phyloP scores from a whole-genome alignment of 2,888 invertebrate species.

The Synergus japonicus region DNA sequence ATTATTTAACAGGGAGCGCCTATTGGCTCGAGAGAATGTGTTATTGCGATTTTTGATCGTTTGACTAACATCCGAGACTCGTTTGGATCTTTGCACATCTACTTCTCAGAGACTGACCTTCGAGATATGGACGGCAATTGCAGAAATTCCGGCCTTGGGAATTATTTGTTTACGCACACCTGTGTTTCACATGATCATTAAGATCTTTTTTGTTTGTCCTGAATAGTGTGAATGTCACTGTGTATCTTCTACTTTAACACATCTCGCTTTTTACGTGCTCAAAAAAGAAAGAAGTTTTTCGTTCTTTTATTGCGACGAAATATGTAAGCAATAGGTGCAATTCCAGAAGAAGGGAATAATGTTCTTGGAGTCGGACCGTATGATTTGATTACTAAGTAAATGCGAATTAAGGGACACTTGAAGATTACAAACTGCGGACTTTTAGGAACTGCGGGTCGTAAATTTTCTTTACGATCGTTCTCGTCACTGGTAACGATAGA shows the following conservation, averaged over 20 bases:
- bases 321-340: not conserved
- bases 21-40: not conserved
- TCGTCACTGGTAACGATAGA: conserved; percentile 33
- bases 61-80: conserved; percentile 17
- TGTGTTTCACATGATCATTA: conserved; percentile 6
- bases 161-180: conserved; percentile 18
- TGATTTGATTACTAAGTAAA: conserved; percentile 15
- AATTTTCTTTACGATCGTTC: conserved; percentile 33
- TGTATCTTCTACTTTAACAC: conserved; percentile 9
- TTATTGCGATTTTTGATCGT: conserved; percentile 14
- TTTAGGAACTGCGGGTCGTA: conserved; percentile 28
- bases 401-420: conserved; percentile 34
- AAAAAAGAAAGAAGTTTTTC: not conserved
- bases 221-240: not conserved
- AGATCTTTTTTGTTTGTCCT: not conserved
- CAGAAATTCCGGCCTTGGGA: conserved; percentile 18
- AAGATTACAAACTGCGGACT: conserved; percentile 32
- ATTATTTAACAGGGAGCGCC: conserved; percentile 37
- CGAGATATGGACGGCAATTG: not conserved
- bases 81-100: conserved; percentile 5
- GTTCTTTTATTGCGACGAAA: not conserved
- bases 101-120: conserved; percentile 12
- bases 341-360: not conserved
- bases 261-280: not conserved
- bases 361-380: not conserved